These are phyloP conservation scores for Pseudochaenichthys georgianus DNA, from an alignment of 2,797 vertebrate genomes.

Conservation along the genomic window DNA sequence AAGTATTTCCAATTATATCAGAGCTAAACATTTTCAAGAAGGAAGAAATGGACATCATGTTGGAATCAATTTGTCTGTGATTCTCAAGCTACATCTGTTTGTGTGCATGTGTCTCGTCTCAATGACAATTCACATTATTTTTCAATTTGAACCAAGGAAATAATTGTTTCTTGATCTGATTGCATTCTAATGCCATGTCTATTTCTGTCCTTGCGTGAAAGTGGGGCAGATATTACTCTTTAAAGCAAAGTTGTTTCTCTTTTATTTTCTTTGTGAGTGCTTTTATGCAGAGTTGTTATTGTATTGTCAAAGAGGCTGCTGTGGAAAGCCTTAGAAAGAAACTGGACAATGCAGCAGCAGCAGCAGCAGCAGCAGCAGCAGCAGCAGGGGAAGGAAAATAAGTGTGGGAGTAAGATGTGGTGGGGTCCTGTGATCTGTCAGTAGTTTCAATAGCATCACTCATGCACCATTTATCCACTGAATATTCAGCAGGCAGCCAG, in stretches of 20 bases:
- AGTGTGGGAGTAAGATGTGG: conserved; percentile 60
- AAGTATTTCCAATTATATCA: conserved; percentile 3
- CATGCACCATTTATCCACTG: conserved; percentile 56
- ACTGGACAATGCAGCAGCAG: conserved; percentile 61
- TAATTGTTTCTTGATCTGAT: conserved; percentile 67
- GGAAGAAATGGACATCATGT: conserved; percentile 7
- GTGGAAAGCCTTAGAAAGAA: conserved; percentile 23
- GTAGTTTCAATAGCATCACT: conserved; percentile 72
- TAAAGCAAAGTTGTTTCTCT: conserved; percentile 40
- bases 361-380: conserved; percentile 56
- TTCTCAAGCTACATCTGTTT: background rate
- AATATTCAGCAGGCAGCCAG: conserved; percentile 57
- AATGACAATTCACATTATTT: conserved; percentile 21
- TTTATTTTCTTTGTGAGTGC: background rate
- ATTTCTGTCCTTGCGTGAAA: conserved; percentile 55
- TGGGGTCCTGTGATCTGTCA: conserved; percentile 63
- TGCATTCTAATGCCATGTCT: conserved; percentile 52
- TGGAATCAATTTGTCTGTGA: conserved; percentile 17
- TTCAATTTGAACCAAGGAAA: conserved; percentile 50
- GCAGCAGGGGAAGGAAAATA: conserved; percentile 22
- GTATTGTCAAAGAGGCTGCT: conserved; percentile 33
- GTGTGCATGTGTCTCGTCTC: conserved; percentile 23
- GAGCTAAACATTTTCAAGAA: conserved; percentile 16
- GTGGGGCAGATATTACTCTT: conserved; percentile 58
- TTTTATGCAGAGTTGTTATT: conserved; percentile 7